A percentile compares a stretch with the other conserved stretches of the same genome.
Conservation (phyloP, 2,888 invertebrate genomes). For the Conomelus anceps region DNA sequence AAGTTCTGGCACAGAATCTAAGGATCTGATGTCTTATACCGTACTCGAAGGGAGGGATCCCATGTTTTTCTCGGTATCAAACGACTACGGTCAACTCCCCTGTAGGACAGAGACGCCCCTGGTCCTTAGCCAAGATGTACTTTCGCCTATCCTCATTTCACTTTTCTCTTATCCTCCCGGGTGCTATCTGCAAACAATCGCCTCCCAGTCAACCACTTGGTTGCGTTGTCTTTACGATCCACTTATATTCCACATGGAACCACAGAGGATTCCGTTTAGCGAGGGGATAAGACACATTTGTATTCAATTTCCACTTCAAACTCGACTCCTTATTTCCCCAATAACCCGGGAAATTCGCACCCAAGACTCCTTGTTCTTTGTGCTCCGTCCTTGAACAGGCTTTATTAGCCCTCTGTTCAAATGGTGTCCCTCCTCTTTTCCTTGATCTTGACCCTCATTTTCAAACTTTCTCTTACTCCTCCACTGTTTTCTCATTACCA, state of each 20-base stretch:
- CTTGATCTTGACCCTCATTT: background rate
- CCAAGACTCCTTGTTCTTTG: background rate
- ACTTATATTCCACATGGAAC: background rate
- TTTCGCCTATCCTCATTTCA: background rate
- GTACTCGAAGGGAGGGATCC: too few species aligned
- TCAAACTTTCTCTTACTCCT: background rate
- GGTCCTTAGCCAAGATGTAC: background rate
- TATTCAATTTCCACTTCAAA: background rate
- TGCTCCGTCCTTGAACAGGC: background rate
- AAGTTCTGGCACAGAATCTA: too few species aligned
- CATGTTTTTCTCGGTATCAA: background rate
- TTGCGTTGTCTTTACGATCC: background rate
- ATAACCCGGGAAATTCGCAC: background rate
- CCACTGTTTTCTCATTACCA: too few species aligned
- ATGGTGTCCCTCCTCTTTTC: background rate
- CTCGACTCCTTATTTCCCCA: background rate
- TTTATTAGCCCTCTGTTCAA: background rate
- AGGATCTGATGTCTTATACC: too few species aligned
- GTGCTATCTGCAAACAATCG: background rate
- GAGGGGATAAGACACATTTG: background rate
- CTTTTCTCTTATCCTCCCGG: background rate
- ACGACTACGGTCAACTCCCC: background rate
- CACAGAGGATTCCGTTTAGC: background rate
- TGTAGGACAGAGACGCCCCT: background rate
- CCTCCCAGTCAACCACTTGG: too few species aligned